These are phyloP conservation scores for Campoletis raptor DNA, from an alignment of 2,888 invertebrate genomes.

Conservation along the genomic window DNA sequence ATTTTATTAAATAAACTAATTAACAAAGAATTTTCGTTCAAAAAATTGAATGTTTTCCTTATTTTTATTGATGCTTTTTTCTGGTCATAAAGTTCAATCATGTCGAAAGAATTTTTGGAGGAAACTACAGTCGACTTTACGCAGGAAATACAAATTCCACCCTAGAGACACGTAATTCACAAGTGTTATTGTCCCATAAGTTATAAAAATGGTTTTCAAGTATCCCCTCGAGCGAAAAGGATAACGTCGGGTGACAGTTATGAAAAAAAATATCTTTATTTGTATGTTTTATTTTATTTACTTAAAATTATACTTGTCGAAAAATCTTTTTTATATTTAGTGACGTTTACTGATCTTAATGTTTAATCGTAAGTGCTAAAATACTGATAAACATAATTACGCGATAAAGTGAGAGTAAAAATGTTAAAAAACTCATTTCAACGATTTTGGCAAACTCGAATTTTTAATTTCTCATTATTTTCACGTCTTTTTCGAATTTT, in stretches of 20 bases:
- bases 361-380: slow-evolving; percentile 10
- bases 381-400: neutral
- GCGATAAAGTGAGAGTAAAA: neutral
- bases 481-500: neutral
- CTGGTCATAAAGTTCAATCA: neutral
- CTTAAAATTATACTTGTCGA: slow-evolving; percentile 11
- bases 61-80: neutral
- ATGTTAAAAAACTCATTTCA: neutral
- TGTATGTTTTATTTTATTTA: neutral
- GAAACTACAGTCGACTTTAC: slow-evolving; percentile 7
- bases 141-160: slow-evolving; percentile 16
- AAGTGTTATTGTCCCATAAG: neutral
- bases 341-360: neutral
- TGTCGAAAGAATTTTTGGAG: neutral
- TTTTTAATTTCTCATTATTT: neutral
- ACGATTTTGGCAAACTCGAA: no score
- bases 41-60: neutral
- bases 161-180: slow-evolving; percentile 7
- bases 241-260: neutral
- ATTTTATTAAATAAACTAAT: neutral
- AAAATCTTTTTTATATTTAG: neutral
- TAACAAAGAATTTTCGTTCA: neutral
- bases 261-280: neutral
- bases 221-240: neutral
- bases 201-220: neutral